phyloP scores from a whole-genome alignment of 1,140 invertebrate species.

The Heliconius melpomene region DNA sequence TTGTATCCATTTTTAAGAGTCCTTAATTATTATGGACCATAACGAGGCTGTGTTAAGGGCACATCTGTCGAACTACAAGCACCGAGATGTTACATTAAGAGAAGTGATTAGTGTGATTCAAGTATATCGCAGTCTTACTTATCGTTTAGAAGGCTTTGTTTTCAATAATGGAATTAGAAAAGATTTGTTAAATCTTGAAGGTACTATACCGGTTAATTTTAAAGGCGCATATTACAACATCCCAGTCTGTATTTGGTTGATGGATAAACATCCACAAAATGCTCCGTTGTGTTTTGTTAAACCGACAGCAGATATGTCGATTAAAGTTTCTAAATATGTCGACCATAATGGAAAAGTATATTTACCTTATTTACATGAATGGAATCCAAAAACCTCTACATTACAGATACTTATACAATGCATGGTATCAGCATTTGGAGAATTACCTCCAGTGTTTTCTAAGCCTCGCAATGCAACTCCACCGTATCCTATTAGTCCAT shows the following conservation, averaged over 20 bases:
- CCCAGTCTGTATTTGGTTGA: conserved; percentile 97
- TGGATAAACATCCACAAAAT: conserved; percentile 98
- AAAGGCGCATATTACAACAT: conserved; percentile 97
- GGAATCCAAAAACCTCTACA: conserved; percentile 92
- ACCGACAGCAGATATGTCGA: conserved; percentile 97
- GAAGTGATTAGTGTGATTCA: conserved; percentile 88
- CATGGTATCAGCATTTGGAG: conserved; percentile 96
- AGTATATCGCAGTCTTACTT: conserved; percentile 87
- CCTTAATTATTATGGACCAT: conserved; percentile 55
- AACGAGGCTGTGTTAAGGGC: conserved; percentile 82
- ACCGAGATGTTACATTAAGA: conserved; percentile 87
- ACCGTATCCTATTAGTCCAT: conserved; percentile 85
- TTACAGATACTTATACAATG: conserved; percentile 93
- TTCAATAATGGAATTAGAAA: conserved; percentile 94
- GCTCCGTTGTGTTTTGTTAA: conserved; percentile 99
- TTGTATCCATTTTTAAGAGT: background rate
- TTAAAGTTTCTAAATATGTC: conserved; percentile 96
- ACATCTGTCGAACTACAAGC: conserved; percentile 85
- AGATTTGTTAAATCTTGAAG: conserved; percentile 92
- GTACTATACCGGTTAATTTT: conserved; percentile 96
- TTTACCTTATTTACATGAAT: conserved; percentile 97
- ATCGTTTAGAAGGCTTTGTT: conserved; percentile 83
- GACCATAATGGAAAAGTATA: conserved; percentile 98
- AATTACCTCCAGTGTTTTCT: conserved; percentile 96
- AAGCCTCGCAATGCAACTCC: conserved; percentile 82